Evolutionary conservation across 2,113 vertebrate genomes (phyloP).

Genomic region (Ovis canadensis): DNA sequence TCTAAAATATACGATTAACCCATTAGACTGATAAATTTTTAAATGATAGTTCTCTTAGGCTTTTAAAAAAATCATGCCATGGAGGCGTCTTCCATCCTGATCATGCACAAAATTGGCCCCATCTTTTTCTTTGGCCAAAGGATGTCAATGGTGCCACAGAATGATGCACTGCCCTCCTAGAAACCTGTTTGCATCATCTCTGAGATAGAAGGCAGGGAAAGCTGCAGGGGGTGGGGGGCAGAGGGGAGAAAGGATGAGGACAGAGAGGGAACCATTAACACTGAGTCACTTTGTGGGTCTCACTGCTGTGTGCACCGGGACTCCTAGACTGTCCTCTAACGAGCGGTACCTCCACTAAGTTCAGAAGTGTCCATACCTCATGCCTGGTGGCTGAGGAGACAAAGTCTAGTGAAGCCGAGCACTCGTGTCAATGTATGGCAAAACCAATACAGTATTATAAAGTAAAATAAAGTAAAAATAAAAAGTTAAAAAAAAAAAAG

Average conservation of each 20-base stretch:
- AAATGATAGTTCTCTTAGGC: background rate
- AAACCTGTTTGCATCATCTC: background rate
- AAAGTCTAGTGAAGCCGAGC: background rate
- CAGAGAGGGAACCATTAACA: background rate
- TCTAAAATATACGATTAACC: background rate
- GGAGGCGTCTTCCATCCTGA: background rate
- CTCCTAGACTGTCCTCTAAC: background rate
- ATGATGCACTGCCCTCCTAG: background rate
- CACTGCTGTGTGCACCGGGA: background rate
- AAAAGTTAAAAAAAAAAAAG: too few relatives aligned
- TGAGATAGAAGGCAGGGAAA: background rate
- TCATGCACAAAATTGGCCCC: background rate
- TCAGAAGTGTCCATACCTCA: background rate
- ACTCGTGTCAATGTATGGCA: background rate
- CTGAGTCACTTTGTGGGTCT: background rate
- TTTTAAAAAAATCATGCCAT: background rate
- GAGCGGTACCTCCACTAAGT: rapidly evolving
- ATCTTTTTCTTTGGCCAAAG: background rate
- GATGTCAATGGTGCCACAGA: background rate
- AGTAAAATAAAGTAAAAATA: too few relatives aligned
- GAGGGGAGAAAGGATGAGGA: background rate
- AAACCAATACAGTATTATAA: too few relatives aligned
- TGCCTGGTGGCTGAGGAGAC: background rate
- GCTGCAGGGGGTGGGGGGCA: background rate
- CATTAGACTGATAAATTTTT: background rate